A percentile compares a stretch with the other conserved stretches of the same genome.
Evolutionary conservation across 1,140 invertebrate genomes (phyloP).

Genomic region (Aphelenchoides fujianensis): DNA sequence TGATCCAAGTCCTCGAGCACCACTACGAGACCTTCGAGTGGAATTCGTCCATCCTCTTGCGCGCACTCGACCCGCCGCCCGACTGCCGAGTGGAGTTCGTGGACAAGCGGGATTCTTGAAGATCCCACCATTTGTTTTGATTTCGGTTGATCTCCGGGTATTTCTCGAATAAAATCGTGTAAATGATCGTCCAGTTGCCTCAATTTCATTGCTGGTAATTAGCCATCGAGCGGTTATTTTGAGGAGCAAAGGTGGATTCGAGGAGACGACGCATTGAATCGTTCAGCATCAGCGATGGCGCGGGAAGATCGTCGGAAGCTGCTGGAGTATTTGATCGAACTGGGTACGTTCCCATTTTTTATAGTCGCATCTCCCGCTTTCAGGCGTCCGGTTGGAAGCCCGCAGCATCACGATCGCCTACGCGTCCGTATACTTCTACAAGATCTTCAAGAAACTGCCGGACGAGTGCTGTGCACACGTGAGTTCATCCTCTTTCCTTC

Average conservation of each 20-base stretch:
- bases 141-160: background rate
- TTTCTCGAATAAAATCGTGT: background rate
- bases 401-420: slow-evolving; percentile 6
- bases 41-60: slow-evolving; percentile 9
- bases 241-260: too few relatives aligned
- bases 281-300: too few relatives aligned
- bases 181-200: background rate
- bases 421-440: slow-evolving; percentile 16
- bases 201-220: background rate
- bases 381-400: slow-evolving; percentile 9
- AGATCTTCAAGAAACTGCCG: background rate
- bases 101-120: too few relatives aligned
- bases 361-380: background rate
- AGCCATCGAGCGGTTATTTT: background rate
- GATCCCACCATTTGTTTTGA: too few relatives aligned
- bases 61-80: slow-evolving; percentile 2
- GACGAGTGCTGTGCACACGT: slow-evolving; percentile 10
- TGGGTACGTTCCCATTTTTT: slow-evolving; percentile 4
- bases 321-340: slow-evolving; percentile 14
- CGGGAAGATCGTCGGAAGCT: background rate
- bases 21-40: slow-evolving; percentile 13
- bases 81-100: background rate
- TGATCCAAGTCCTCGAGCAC: background rate
- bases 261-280: too few relatives aligned
- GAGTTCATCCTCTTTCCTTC: too few relatives aligned